Conservation (phyloP, 2,797 vertebrate species). For the Nyctibius grandis region DNA sequence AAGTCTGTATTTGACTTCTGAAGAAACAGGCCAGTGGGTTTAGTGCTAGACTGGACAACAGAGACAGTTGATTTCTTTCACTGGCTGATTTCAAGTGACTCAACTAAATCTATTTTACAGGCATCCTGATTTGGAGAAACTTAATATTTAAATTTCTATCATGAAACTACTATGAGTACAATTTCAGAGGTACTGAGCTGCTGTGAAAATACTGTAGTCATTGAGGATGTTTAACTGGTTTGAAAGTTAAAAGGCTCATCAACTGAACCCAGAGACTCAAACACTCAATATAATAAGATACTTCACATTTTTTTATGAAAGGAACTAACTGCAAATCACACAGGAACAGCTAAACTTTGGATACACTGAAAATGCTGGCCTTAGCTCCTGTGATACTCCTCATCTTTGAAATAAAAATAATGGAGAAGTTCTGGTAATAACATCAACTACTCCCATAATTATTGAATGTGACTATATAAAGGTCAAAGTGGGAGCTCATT, state of each 20-base stretch:
- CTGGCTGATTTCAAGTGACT: not conserved
- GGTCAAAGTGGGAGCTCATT: not conserved
- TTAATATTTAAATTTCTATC: not conserved
- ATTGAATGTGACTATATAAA: not conserved
- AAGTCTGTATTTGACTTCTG: not conserved
- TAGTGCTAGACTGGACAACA: fast-evolving
- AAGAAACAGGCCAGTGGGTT: not conserved
- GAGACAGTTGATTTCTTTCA: not conserved
- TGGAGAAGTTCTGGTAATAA: not conserved
- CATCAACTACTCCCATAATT: not conserved
- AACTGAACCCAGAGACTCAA: not conserved
- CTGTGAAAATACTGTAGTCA: not conserved
- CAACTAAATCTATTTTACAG: not conserved
- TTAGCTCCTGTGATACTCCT: not conserved
- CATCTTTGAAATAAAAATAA: not conserved
- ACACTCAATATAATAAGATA: not conserved
- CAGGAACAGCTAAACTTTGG: not conserved
- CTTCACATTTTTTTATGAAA: not conserved
- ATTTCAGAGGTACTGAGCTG: not conserved
- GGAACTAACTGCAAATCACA: not conserved
- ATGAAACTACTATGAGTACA: not conserved
- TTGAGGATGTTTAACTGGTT: not conserved
- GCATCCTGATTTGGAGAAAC: not conserved
- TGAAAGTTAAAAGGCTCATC: not conserved
- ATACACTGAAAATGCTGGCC: not conserved